These are phyloP conservation scores for Leptestheria dahalacensis DNA, from an alignment of 1,140 invertebrate genomes.

Conservation along the genomic window DNA sequence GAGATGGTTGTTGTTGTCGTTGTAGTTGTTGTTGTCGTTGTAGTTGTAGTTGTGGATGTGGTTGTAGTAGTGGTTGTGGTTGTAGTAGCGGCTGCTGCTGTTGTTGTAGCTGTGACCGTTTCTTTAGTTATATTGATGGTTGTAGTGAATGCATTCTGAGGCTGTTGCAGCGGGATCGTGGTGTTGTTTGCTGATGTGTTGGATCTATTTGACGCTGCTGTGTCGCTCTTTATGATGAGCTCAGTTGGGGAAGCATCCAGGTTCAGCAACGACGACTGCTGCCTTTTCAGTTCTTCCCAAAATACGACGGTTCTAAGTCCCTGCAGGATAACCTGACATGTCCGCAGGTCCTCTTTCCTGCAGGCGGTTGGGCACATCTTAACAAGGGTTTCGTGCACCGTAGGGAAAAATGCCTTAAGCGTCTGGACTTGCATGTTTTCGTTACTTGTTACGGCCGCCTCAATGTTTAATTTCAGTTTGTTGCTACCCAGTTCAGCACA, in stretches of 20 bases:
- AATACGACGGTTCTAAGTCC: not conserved
- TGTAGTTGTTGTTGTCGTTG: not conserved
- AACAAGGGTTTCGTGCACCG: not conserved
- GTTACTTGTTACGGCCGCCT: not conserved
- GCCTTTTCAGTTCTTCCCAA: conserved; percentile 1
- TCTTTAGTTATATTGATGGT: not conserved
- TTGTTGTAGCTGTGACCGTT: not conserved
- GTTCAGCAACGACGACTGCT: not conserved
- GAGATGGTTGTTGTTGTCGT: not conserved
- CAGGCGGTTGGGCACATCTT: not conserved
- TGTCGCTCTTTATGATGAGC: no score
- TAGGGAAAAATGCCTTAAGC: not conserved
- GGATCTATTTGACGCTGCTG: no score
- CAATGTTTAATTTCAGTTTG: not conserved
- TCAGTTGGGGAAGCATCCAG: no score
- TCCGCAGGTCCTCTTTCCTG: not conserved
- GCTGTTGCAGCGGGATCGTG: not conserved
- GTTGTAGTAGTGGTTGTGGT: not conserved
- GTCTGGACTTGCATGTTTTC: no score
- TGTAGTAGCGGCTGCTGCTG: not conserved
- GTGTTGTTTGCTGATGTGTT: no score
- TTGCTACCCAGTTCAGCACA: not conserved
- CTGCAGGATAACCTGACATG: not conserved
- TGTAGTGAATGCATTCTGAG: not conserved
- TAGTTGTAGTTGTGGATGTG: not conserved